Evolutionary conservation across 2,113 vertebrate species (phyloP).

Genomic region (Scatophagus argus): DNA sequence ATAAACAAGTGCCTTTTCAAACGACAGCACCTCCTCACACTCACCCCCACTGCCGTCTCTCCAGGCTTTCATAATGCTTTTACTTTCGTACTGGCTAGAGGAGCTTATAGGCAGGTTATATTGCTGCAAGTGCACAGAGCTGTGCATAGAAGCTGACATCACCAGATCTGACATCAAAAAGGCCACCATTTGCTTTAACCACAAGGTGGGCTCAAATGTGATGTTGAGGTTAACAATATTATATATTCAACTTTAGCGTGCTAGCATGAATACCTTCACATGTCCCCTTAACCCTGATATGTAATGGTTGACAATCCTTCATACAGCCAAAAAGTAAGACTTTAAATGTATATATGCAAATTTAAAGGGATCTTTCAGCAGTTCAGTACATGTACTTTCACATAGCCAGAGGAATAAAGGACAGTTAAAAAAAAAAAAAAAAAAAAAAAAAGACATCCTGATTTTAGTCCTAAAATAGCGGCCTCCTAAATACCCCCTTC

Average conservation of each 20-base stretch:
- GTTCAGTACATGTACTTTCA: background rate
- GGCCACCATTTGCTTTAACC: background rate
- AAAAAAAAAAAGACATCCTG: no score
- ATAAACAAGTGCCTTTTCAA: conserved; percentile 86
- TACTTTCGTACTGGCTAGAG: conserved; percentile 37
- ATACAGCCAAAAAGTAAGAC: background rate
- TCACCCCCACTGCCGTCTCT: conserved; percentile 55
- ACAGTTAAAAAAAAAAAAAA: no score
- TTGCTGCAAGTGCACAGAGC: background rate
- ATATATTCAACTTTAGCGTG: background rate
- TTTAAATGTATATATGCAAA: background rate
- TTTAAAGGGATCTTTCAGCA: background rate
- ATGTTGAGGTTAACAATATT: background rate
- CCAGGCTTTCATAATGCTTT: conserved; percentile 48
- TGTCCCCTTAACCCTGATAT: background rate
- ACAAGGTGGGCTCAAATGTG: background rate
- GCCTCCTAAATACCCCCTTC: background rate
- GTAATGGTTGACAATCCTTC: background rate
- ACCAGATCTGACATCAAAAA: background rate
- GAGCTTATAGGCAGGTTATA: background rate
- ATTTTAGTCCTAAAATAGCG: background rate
- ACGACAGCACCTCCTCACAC: conserved; percentile 78
- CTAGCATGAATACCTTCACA: background rate
- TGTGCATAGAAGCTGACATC: background rate
- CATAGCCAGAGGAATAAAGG: background rate